phyloP scores from a whole-genome alignment of 2,888 invertebrate species.

The Watsonalla binaria region DNA sequence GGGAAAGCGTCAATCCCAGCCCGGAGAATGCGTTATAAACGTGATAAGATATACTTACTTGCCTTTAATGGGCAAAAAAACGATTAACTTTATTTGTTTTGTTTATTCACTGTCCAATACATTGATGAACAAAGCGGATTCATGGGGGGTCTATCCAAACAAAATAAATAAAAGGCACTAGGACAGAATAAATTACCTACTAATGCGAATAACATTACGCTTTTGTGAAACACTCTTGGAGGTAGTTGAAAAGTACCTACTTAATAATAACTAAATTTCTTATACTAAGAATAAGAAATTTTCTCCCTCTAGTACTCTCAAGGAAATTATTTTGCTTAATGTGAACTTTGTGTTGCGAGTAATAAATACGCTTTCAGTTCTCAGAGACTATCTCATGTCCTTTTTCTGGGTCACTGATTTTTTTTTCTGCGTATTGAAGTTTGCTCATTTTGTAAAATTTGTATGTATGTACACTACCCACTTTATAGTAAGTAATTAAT shows the following conservation, averaged over 20 bases:
- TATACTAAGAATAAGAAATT: too few species aligned
- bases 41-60: slow-evolving; percentile 2
- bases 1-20: slow-evolving; percentile 34
- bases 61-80: slow-evolving; percentile 4
- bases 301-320: too few species aligned
- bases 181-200: neutral
- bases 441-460: too few species aligned
- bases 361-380: too few species aligned
- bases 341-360: too few species aligned
- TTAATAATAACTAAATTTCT: too few species aligned
- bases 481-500: too few species aligned
- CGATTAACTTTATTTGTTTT: neutral
- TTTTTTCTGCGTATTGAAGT: too few species aligned
- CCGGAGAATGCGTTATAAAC: slow-evolving; percentile 20
- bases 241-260: neutral
- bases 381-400: too few species aligned
- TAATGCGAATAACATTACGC: neutral
- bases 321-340: too few species aligned
- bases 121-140: neutral
- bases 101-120: neutral
- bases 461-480: too few species aligned
- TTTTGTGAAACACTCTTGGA: neutral
- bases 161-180: neutral
- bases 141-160: neutral
- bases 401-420: too few species aligned